Percentiles rank a stretch among this genome's conserved stretches.
Evolutionary conservation across 2,797 vertebrate species (phyloP).

Genomic region (Phataginus tetradactyla): DNA sequence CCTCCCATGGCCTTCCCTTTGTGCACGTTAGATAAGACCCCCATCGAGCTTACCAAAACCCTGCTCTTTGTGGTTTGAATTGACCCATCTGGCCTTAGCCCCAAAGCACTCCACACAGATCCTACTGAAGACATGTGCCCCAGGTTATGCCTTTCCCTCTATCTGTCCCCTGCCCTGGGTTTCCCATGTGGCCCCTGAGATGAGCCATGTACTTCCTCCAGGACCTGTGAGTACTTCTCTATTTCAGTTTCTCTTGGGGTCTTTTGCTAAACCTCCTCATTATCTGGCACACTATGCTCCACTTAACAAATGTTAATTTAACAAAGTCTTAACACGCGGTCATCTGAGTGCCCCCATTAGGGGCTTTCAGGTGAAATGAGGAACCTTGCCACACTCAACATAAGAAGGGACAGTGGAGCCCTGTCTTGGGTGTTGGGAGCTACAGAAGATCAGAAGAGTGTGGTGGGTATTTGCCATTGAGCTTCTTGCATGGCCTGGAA

Average conservation of each 20-base stretch:
- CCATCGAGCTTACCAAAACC: not conserved
- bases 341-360: not conserved
- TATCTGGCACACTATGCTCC: not conserved
- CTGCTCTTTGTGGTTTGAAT: not conserved
- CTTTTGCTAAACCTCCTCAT: not conserved
- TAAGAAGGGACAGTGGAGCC: not conserved
- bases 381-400: not conserved
- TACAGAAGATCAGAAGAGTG: not conserved
- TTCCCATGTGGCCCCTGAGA: not conserved
- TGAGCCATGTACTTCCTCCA: not conserved
- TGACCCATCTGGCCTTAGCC: not conserved
- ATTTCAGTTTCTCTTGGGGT: not conserved
- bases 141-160: not conserved
- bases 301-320: not conserved
- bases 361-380: not conserved
- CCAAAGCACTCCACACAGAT: not conserved
- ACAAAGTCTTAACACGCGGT: not conserved
- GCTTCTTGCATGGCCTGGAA: not conserved
- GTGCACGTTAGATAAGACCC: not conserved
- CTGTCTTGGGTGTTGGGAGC: not conserved
- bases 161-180: not conserved
- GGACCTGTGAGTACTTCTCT: not conserved
- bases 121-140: not conserved
- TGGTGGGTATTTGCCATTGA: not conserved
- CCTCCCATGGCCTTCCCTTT: not conserved